Base-by-base conservation (phyloP, 30 jellyfish, hydroid and myxozoan genomes). In the Hydractinia symbiolongicarpus region DNA sequence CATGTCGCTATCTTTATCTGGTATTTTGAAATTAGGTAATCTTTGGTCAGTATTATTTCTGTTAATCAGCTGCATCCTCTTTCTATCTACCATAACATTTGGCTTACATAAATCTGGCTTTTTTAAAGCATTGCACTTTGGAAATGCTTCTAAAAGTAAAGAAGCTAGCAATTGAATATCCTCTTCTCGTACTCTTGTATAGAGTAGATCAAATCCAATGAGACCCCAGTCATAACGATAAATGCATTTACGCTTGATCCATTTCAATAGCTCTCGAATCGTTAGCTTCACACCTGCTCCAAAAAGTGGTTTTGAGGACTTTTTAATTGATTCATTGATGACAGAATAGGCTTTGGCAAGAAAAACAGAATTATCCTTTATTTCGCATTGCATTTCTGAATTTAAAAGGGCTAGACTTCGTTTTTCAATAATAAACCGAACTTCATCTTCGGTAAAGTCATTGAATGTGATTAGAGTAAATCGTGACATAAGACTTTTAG, bases 241-340 rank as follows among this genome's bases (percentile, higher is more conserved):
- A 30, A 71, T 15, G 7, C 30, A 30, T 60, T 71, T 71, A 19
- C 80, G 80, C 56, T 71, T 71, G 56, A 71, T 20, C 80, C 80
- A 71, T 20, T 71, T 71, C 8, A 71, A 71, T 15, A 71, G 40
- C n/a, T 71, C 80, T 20, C 80, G 80, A 6, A 71, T 20, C 30
- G 80, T 71, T 0, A 71, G 5, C 60, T 71, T 71, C 17, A 71
- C 80, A 20, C 61, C 60, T 30, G 17, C 60, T 4, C 80, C 61
- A 71, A 71, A 71, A 7, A 64, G 74, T n/a, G 74, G 74, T 64
- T 44, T 13, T 13, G 19, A n/a, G 16, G 74, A 64, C 17, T 64
- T 44, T 64, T 44, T 13, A n/a, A 64, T 64, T 44, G 19, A 44
- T n/a, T 7, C 17, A 64, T 64, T 64, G 16, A 64, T 13, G 19